Base-by-base conservation (phyloP, 1,140 invertebrate genomes). In the Panagrolaimus sp. region DNA sequence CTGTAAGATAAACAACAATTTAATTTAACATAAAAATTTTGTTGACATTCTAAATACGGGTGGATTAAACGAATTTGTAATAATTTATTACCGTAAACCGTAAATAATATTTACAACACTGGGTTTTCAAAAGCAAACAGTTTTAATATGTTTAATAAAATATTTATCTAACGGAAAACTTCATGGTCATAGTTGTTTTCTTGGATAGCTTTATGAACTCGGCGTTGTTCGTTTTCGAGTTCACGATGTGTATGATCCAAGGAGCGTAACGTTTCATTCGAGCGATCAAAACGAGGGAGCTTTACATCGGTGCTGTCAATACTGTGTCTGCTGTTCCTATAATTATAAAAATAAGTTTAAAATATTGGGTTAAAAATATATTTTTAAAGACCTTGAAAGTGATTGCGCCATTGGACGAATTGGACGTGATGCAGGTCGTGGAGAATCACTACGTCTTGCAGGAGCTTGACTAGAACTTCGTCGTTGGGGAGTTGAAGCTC, bases 391-490 rank as follows among this genome's bases (percentile, higher is more conserved):
- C 51, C 51, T 57, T 27, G 20, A 27, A 25, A 25, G 51, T 13
- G 20, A 57, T 57, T 57, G 20, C 20, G 51, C 13, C n/a, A 27
- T 27, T 13, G 51, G 51, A 20, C n/a, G 51, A 4, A 57, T 57
- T n/a, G 51, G 51, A 11, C 51, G 5, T 4, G 51, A 57, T 5
- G 20, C 51, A 20, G 51, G 51, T 57, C 51, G 51, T 0, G 8
- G 5, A 57, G 51, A 20, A 20, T 20, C 11, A 27, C 14, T 53
- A 14, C 51, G 4, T 57, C 51, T n/a, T 57, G 11, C 11, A 57
- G 51, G 51, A n/a, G 51, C 51, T 23, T 57, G 51, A 20, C 51
- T 57, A 4, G 20, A 27, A 27, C 51, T 57, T 57, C 51, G 20
- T 1, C 51, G 51, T 23, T 57, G 51, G n/a, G 51, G 51, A 9